phyloP scores from a whole-genome alignment of 2,797 vertebrate species.

The Todus mexicanus region DNA sequence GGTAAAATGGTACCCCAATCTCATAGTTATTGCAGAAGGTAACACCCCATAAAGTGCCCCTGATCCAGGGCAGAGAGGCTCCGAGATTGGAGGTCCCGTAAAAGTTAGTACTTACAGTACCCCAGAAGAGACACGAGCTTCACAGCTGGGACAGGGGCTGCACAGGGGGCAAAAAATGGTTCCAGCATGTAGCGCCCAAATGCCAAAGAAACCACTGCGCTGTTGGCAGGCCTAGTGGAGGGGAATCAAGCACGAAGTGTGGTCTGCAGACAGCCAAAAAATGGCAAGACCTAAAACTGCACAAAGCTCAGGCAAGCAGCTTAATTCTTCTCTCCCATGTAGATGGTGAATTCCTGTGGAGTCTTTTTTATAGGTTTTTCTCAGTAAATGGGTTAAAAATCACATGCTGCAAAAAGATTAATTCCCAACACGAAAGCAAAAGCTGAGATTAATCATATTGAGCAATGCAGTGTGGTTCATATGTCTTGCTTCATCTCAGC shows the following conservation, averaged over 20 bases:
- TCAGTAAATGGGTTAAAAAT: background rate
- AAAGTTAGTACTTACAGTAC: slow-evolving; percentile 78
- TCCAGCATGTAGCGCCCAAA: slow-evolving; percentile 88
- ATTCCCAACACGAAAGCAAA: background rate
- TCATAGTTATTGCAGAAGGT: background rate
- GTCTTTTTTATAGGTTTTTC: background rate
- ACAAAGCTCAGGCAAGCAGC: background rate
- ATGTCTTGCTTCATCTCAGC: background rate
- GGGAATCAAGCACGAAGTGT: background rate
- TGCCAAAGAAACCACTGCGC: slow-evolving; percentile 81
- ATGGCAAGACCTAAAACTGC: background rate
- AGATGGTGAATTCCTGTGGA: background rate
- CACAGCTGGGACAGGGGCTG: slow-evolving; percentile 73
- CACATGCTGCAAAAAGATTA: background rate
- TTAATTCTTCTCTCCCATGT: background rate
- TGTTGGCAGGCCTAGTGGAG: slow-evolving; percentile 78
- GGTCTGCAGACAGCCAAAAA: background rate
- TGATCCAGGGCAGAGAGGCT: background rate
- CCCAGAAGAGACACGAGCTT: slow-evolving; percentile 81
- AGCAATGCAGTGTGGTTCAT: background rate
- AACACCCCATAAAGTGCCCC: background rate
- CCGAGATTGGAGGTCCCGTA: rapidly evolving
- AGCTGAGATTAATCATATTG: background rate
- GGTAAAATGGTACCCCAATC: background rate
- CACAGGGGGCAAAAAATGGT: slow-evolving; percentile 82